Conservation (phyloP, 2,113 vertebrate genomes). For the Psophia crepitans region DNA sequence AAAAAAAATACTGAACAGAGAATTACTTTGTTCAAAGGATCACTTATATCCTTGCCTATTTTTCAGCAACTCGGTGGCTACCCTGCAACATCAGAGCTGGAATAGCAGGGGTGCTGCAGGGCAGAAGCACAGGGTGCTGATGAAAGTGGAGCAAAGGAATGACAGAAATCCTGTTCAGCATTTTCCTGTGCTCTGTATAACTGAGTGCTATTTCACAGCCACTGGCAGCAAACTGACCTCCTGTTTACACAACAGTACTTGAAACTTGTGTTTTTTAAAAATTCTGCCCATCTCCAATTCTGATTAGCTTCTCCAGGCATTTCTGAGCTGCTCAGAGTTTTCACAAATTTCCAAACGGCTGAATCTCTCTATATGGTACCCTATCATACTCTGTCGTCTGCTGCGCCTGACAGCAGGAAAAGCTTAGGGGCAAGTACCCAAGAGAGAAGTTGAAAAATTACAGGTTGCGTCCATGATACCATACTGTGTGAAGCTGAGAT, state of each 20-base stretch:
- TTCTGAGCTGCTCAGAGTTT: background rate
- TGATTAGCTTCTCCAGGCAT: background rate
- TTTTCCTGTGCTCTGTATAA: background rate
- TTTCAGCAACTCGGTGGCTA: background rate
- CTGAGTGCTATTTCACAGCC: background rate
- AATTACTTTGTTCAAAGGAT: constrained; percentile 42
- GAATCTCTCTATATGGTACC: background rate
- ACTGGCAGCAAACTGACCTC: background rate
- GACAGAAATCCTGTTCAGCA: background rate
- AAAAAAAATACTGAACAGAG: constrained; percentile 49
- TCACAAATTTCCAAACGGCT: background rate
- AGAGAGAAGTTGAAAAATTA: background rate
- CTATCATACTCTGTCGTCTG: background rate
- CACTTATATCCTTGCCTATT: background rate
- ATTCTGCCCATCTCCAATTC: background rate
- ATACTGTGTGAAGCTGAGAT: background rate
- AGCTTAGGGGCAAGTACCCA: background rate
- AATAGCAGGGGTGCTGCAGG: background rate
- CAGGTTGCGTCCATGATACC: background rate
- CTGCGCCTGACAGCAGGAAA: background rate
- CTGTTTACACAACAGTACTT: background rate
- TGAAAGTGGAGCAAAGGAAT: background rate
- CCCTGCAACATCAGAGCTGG: background rate
- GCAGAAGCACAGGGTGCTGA: background rate
- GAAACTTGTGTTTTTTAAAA: background rate